Evolutionary conservation across 2,797 vertebrate species (phyloP), one percentile per base, ranked within the genome.

Genomic region (Scleropages formosus): DNA sequence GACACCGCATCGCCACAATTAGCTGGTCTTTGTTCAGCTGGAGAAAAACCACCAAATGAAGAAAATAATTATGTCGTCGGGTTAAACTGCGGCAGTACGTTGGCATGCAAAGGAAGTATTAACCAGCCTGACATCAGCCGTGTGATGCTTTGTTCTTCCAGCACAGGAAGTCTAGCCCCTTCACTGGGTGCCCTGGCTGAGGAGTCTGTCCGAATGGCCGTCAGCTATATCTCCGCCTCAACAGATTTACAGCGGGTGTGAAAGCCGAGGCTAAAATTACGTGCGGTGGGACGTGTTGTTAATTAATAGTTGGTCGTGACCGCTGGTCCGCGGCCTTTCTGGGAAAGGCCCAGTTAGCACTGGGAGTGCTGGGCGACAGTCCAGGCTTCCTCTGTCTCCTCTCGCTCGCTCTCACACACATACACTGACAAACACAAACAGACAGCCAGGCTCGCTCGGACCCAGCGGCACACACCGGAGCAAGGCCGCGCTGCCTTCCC

Each of bases 11-110:
- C 22, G 46, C 51, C 15, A 31, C 51, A 67, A 67, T 53, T 24
- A 67, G 22, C 64, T 27, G 11, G 20, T 31, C 20, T 67, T 75
- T 75, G 74, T 75, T 75, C 13, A 9, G 27, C 39, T 26, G 74
- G 51, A 47, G 44, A 44, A 47, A 75, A 68, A 68, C 20, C 27
- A 49, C 20, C 64, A 66, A 75, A 75, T 68, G 59, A 4, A 59
- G 22, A 53, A 67, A 44, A 59, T 67, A 59, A 67, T 75, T 56
- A 59, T 75, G 63, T 59, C 64, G 67, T 58, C 59, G 7, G 67
- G 49, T 75, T 59, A 68, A 24, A 22, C n/a, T 59, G 22, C 22
- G 22, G 15, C 27, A 46, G 10, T 58, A 59, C 44, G 64, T 46
- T 63, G 47, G 22, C 31, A 27, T 9, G 18, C 59, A 26, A n/a